phyloP scores from a whole-genome alignment of 1,140 invertebrate genomes.

The Atta colombica region DNA sequence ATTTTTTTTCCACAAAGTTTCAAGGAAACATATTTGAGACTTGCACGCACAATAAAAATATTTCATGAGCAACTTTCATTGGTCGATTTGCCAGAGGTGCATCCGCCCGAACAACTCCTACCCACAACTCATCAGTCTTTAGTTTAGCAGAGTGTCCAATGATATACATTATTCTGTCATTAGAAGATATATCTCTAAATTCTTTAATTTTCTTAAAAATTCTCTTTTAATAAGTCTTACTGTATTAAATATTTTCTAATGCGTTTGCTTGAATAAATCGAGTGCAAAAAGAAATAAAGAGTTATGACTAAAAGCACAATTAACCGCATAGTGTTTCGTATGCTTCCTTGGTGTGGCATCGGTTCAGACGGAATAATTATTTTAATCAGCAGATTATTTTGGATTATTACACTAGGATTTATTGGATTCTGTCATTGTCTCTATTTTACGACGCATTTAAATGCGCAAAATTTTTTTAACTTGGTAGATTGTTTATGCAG shows the following conservation, averaged over 20 bases:
- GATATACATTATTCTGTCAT: not conserved
- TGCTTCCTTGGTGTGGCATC: conserved; percentile 10
- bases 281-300: not conserved
- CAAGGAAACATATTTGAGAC: not conserved
- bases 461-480: conserved; percentile 10
- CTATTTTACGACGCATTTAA: conserved; percentile 18
- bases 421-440: not conserved
- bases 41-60: conserved; percentile 34
- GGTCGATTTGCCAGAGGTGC: not conserved
- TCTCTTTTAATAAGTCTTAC: not conserved
- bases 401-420: not conserved
- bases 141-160: not conserved
- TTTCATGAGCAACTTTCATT: conserved; percentile 24
- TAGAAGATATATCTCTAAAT: not conserved
- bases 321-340: not conserved
- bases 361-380: not conserved
- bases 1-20: conserved; percentile 2
- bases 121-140: not conserved
- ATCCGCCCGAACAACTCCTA: not conserved
- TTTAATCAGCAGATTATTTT: conserved; percentile 35
- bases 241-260: not conserved
- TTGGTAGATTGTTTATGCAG: conserved; percentile 45
- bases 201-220: not conserved
- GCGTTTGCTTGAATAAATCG: not conserved
- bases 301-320: conserved; percentile 26